Conservation (phyloP, 1,140 invertebrate genomes). For the Sesamia nonagrioides region DNA sequence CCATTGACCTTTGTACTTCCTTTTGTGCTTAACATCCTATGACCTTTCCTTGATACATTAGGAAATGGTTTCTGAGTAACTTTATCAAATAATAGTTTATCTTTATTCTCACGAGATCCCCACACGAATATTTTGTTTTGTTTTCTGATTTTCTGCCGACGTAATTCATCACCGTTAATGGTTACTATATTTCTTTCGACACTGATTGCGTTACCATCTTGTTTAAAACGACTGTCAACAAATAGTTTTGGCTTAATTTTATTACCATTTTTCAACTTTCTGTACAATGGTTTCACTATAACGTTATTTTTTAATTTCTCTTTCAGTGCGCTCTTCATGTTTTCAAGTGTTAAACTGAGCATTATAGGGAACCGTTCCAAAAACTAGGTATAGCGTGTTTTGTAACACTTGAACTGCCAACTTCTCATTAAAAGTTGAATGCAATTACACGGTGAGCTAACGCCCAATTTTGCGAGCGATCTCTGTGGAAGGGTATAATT, state of each 20-base stretch:
- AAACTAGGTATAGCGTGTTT: slow-evolving; percentile 63
- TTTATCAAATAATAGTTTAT: slow-evolving; percentile 7
- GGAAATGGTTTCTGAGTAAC: not conserved
- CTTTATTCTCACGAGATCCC: slow-evolving; percentile 57
- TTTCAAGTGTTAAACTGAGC: slow-evolving; percentile 26
- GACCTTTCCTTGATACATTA: slow-evolving; percentile 31
- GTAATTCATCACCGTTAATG: slow-evolving; percentile 54
- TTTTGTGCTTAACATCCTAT: slow-evolving; percentile 44
- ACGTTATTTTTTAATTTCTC: slow-evolving; percentile 74
- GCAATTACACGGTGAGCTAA: slow-evolving; percentile 26
- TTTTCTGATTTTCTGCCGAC: slow-evolving; percentile 58
- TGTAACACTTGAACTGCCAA: slow-evolving; percentile 7
- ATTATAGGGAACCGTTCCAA: slow-evolving; percentile 5
- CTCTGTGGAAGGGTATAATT: slow-evolving; percentile 26
- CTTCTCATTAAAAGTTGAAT: slow-evolving; percentile 46
- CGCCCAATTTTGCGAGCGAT: slow-evolving; percentile 22
- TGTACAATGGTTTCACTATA: slow-evolving; percentile 77
- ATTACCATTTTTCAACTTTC: slow-evolving; percentile 61
- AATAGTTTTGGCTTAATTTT: slow-evolving; percentile 59
- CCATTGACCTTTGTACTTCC: not conserved
- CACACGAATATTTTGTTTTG: slow-evolving; percentile 55
- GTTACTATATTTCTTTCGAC: slow-evolving; percentile 67
- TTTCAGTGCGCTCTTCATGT: slow-evolving; percentile 58
- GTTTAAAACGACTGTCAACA: slow-evolving; percentile 68
- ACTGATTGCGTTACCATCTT: slow-evolving; percentile 67